Conservation (phyloP, 2,888 invertebrate genomes). For the Dasysyrphus albostriatus region DNA sequence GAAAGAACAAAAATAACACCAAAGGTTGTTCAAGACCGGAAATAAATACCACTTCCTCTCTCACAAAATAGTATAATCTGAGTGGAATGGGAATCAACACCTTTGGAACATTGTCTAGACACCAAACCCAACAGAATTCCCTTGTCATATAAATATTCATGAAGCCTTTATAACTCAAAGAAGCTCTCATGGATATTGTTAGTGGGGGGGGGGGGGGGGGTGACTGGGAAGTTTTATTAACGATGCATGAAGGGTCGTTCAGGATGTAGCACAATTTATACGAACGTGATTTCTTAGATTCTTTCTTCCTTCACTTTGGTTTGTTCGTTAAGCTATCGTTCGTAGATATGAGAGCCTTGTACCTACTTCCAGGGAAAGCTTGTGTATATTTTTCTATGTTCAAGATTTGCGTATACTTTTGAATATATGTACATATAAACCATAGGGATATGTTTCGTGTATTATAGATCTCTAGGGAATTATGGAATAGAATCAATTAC, state of each 20-base stretch:
- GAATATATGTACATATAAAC: constrained; percentile 37
- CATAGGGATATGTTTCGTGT: constrained; percentile 18
- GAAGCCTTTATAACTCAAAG: constrained; percentile 41
- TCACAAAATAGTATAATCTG: no score
- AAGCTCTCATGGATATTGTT: constrained; percentile 25
- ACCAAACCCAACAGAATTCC: constrained; percentile 7
- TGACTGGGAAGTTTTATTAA: constrained; percentile 45
- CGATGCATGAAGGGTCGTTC: constrained; percentile 64
- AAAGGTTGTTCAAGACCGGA: neutral
- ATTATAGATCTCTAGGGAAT: constrained; percentile 58
- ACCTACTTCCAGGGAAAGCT: neutral
- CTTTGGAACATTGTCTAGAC: constrained; percentile 63
- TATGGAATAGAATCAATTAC: constrained; percentile 70
- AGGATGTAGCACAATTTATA: constrained; percentile 66
- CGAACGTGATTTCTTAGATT: constrained; percentile 67
- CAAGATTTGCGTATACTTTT: constrained; percentile 34
- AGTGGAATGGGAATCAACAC: constrained; percentile 37
- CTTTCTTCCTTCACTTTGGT: constrained; percentile 1
- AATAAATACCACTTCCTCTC: neutral
- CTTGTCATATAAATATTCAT: constrained; percentile 66
- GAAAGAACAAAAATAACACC: constrained; percentile 11
- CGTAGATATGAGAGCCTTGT: no score
- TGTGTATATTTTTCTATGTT: constrained; percentile 1
- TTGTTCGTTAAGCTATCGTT: neutral
- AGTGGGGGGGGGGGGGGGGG: neutral